Evolutionary conservation across 2,113 vertebrate species (phyloP).

Genomic region (Prionailurus bengalensis): DNA sequence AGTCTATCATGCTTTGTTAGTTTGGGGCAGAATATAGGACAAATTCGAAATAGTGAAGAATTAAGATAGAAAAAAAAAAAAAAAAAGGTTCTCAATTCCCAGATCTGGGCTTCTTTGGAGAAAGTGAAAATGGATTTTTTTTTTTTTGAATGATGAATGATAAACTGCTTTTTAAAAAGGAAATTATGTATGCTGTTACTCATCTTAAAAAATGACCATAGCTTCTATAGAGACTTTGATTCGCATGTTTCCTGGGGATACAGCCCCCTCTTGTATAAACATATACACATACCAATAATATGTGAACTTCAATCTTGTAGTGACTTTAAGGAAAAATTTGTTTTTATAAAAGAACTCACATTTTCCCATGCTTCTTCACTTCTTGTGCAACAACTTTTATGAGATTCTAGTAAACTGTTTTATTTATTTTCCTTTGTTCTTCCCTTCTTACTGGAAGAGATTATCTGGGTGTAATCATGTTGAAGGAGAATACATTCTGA

Average conservation of each 20-base stretch:
- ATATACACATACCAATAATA: constrained; percentile 81
- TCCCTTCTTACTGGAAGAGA: constrained; percentile 79
- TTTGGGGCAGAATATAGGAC: neutral
- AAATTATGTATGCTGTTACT: constrained; percentile 80
- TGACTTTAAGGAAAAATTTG: constrained; percentile 86
- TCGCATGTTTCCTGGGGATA: constrained; percentile 78
- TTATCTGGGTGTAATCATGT: constrained; percentile 60
- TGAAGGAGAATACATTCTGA: constrained; percentile 69
- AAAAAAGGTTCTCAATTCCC: constrained; percentile 35
- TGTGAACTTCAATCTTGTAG: constrained; percentile 81
- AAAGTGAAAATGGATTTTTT: constrained; percentile 69
- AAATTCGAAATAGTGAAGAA: neutral
- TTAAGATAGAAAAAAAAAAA: constrained; percentile 59
- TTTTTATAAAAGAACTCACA: constrained; percentile 84
- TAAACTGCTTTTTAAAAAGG: constrained; percentile 62
- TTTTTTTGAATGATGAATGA: neutral
- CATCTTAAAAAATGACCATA: constrained; percentile 70
- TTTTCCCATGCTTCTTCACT: constrained; percentile 87
- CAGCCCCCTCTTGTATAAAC: constrained; percentile 82
- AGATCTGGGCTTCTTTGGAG: constrained; percentile 63
- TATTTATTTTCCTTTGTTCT: constrained; percentile 86
- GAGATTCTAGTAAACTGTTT: constrained; percentile 83
- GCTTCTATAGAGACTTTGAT: constrained; percentile 80
- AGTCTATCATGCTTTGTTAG: neutral
- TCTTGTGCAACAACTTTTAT: constrained; percentile 86